Percentiles rank a stretch among this genome's conserved stretches.
Conservation (phyloP, 23 tunicate species). For the Halocynthia aurantium region DNA sequence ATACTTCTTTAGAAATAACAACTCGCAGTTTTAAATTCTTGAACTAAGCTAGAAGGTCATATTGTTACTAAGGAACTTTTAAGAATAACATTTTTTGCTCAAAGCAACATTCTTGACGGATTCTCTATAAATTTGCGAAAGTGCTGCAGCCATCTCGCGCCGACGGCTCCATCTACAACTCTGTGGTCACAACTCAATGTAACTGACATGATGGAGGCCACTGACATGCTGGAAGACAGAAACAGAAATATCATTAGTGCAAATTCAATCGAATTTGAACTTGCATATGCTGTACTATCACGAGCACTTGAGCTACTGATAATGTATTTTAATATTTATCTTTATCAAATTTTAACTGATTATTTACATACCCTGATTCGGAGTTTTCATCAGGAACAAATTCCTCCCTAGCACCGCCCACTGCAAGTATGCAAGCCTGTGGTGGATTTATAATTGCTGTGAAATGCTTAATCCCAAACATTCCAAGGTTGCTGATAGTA, state of each 20-base stretch:
- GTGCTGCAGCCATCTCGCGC: slow-evolving; percentile 92
- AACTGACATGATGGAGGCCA: slow-evolving; percentile 81
- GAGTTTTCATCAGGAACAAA: slow-evolving; percentile 48
- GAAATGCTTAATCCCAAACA: slow-evolving; percentile 98
- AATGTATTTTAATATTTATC: not conserved
- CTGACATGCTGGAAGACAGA: slow-evolving; percentile 32
- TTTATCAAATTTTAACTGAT: not conserved
- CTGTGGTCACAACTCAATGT: slow-evolving; percentile 94
- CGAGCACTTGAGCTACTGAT: no score
- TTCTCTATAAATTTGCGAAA: slow-evolving; percentile 74
- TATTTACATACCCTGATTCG: slow-evolving; percentile 23
- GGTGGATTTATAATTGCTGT: slow-evolving; percentile 99
- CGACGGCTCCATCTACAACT: slow-evolving; percentile 99
- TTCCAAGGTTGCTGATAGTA: slow-evolving; percentile 95
- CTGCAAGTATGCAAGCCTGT: slow-evolving; percentile 96
- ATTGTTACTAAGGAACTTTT: not conserved
- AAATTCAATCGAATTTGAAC: no score
- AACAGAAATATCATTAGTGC: not conserved
- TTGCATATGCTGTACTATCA: no score
- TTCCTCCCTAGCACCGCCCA: slow-evolving; percentile 78
- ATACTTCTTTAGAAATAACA: no score
- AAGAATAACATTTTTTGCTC: not conserved
- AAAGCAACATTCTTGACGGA: slow-evolving; percentile 83
- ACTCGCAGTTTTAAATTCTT: no score
- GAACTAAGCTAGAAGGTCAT: not conserved